Base-by-base conservation (phyloP, 2,797 vertebrate genomes). In the Chromis chromis region DNA sequence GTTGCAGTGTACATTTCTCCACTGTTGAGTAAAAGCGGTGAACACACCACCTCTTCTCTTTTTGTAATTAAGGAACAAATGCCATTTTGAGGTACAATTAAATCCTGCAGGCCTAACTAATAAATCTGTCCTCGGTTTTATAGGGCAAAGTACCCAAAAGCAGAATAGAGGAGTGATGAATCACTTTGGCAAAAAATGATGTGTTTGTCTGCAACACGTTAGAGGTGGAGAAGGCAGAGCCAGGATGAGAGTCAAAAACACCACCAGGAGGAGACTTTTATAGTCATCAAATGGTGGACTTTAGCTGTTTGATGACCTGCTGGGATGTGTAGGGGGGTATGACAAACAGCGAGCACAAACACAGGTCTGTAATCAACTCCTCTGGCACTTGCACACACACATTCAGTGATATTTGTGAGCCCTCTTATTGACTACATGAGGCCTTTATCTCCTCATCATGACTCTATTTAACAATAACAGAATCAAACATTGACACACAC, bases 211-310 rank as follows among this genome's bases (percentile, higher is more conserved):
- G 70, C 77, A 76, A 54, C 70, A 68, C 73, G 77, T 74, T 44
- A 75, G 71, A 65, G 36, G 67, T 70, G 71, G 58, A 70, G 63
- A 77, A 65, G 69, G 70, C 75, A 55, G 61, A 31, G 61, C 59
- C 44, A 46, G 39, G 8, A 42, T 0, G 14, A 52, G 57, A 73
- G 74, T 54, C 60, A 81, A 65, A 78, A 65, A 66, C 64, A 70
- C 62, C 70, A 81, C 78, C 69, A 75, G 76, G 62, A 70, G 48
- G 22, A 50, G 64, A 53, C 64, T 83, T 86, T 85, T 76, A 70
- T 17, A 68, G 68, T 70, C 78, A 72, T 69, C 44, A 74, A 79
- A 87, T 31, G 70, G 57, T 81, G 81, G 84, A 89, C 86, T 83
- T 87, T 54, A 71, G 70, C 65, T 59, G 65, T 82, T 67, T 78